These are phyloP conservation scores for Mnemiopsis leidyi DNA, from an alignment of 37 sponge, comb jelly and placozoan genomes.

Conservation along the genomic window DNA sequence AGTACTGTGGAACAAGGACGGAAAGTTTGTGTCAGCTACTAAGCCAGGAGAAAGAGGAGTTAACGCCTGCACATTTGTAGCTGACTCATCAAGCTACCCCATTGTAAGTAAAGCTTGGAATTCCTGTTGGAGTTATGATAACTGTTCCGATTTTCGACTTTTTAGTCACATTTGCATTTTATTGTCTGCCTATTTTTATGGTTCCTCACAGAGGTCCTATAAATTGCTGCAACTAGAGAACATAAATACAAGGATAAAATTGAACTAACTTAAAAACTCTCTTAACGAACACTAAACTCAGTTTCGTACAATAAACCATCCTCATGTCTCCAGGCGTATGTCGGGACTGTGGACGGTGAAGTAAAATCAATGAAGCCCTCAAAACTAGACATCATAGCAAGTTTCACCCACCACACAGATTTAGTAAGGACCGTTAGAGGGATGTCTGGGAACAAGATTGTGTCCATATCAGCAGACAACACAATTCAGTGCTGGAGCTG, in stretches of 20 bases:
- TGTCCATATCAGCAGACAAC: slow-evolving; percentile 29
- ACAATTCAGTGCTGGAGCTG: slow-evolving; percentile 27
- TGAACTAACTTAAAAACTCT: too few relatives aligned
- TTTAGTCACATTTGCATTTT: too few relatives aligned
- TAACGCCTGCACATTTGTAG: slow-evolving; percentile 17
- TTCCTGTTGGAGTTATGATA: too few relatives aligned
- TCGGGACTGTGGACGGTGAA: slow-evolving; percentile 44
- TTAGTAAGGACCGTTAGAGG: not conserved
- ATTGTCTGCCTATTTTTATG: too few relatives aligned
- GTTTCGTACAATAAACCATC: too few relatives aligned
- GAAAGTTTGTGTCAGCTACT: not conserved
- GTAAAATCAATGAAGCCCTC: slow-evolving; percentile 33
- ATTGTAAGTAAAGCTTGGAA: too few relatives aligned
- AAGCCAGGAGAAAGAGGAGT: not conserved
- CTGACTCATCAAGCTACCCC: not conserved
- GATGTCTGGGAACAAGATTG: not conserved
- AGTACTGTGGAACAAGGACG: slow-evolving; percentile 39
- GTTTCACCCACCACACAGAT: slow-evolving; percentile 33
- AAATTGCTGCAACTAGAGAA: too few relatives aligned
- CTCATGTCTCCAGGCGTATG: slow-evolving; percentile 50
- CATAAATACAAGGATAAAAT: too few relatives aligned
- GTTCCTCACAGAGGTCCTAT: too few relatives aligned
- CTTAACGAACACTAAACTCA: too few relatives aligned
- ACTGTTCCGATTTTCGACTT: too few relatives aligned
- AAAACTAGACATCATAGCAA: not conserved